phyloP scores from a whole-genome alignment of 2,888 invertebrate genomes.

The Andrena praecox region DNA sequence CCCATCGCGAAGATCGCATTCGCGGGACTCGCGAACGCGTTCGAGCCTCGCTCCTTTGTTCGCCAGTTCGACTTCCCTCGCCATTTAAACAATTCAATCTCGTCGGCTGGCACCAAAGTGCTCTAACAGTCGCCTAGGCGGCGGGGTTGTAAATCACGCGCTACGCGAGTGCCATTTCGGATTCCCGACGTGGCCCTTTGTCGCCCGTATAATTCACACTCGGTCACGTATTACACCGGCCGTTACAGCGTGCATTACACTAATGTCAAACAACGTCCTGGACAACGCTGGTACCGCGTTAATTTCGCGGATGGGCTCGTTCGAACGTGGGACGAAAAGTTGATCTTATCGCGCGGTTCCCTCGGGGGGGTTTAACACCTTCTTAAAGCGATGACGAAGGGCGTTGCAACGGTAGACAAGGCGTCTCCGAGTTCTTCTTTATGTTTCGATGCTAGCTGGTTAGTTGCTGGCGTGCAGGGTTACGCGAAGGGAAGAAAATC shows the following conservation, averaged over 20 bases:
- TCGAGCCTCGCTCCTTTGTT: constrained; percentile 31
- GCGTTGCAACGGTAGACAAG: no score
- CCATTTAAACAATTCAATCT: constrained; percentile 68
- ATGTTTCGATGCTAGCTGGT: no score
- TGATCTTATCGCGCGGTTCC: neutral
- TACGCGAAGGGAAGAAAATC: no score
- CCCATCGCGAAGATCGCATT: constrained; percentile 20
- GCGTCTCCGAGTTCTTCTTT: no score
- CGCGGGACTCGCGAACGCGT: constrained; percentile 40
- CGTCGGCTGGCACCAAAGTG: constrained; percentile 59
- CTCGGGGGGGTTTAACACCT: neutral
- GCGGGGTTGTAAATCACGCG: constrained; percentile 65
- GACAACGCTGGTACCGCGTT: constrained; percentile 27
- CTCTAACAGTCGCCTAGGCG: constrained; percentile 33
- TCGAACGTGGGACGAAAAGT: constrained; percentile 8
- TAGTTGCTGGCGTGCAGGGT: no score
- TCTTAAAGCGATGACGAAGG: no score
- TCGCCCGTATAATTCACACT: constrained; percentile 72
- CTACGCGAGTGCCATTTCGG: constrained; percentile 71
- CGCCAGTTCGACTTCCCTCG: constrained; percentile 34
- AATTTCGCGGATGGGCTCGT: constrained; percentile 37
- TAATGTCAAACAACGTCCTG: constrained; percentile 67
- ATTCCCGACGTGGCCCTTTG: constrained; percentile 68
- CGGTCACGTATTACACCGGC: constrained; percentile 70
- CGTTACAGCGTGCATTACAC: constrained; percentile 71